phyloP scores from a whole-genome alignment of 2,888 invertebrate species.

The Eupithecia tripunctaria region DNA sequence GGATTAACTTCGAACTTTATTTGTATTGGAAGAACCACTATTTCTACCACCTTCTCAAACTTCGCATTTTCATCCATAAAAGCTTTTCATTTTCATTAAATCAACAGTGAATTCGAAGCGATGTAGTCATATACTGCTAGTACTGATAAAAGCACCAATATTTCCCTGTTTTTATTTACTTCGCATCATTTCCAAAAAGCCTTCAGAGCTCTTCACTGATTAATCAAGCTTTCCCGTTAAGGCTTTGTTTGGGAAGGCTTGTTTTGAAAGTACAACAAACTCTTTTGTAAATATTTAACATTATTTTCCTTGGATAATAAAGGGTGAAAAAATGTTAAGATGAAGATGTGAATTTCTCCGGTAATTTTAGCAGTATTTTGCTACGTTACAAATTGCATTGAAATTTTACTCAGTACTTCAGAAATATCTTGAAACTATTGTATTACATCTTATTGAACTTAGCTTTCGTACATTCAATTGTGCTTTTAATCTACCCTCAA shows the following conservation, averaged over 20 bases:
- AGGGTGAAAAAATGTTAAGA: not conserved
- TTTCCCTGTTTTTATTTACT: conserved; percentile 6
- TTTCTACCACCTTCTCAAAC: not conserved
- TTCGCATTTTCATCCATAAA: not conserved
- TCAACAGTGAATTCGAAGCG: no score
- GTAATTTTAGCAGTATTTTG: not conserved
- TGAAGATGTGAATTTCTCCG: not conserved
- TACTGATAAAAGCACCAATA: not conserved
- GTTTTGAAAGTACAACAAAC: conserved; percentile 5
- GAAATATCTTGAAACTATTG: no score
- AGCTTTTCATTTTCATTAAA: not conserved
- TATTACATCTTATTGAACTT: no score
- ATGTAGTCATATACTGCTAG: not conserved
- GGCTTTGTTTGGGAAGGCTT: conserved; percentile 11
- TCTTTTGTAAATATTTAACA: conserved; percentile 13
- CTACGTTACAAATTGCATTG: not conserved
- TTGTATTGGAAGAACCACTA: no score
- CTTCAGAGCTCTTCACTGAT: conserved; percentile 44
- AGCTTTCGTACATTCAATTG: no score
- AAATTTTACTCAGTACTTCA: not conserved
- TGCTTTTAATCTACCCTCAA: no score
- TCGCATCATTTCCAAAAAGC: conserved; percentile 2
- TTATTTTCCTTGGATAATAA: not conserved
- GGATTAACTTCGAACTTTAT: no score
- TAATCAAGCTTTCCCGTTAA: conserved; percentile 38